Base-by-base conservation (phyloP, 2,888 invertebrate genomes). In the Petrophora chlorosata region DNA sequence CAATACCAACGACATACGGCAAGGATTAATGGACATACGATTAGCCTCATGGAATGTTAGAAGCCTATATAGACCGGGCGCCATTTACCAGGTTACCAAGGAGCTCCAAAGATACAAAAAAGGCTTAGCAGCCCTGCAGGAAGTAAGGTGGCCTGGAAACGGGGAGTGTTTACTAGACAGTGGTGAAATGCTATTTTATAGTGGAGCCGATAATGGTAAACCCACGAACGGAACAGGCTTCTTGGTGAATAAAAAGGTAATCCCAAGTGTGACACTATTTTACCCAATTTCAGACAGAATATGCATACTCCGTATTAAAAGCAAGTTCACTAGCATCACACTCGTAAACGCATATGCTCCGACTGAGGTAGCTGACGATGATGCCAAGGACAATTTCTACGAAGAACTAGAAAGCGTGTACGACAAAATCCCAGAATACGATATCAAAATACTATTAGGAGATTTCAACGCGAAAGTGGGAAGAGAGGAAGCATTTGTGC, bases 61-160 rank as follows among this genome's bases (percentile, higher is more conserved):
- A 23, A 23, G 23, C n/a, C 7, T 23, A 8, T 23, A 23, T 23
- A 23, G 23, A 23, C n/a, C n/a, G n/a, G 23, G 23, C 4, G 92
- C 96, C 16, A 92, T n/a, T n/a, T 96, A 75, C 97, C 97, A n/a
- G 96, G 94, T 14, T 97, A 95, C 97, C 56, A 93, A 92, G 70
- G 23, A 23, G 23, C 4, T 23, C 4, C 4, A 23, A 23, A 23
- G 23, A 23, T 23, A 23, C 7, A 23, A 23, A 8, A 8, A 7
- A 8, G n/a, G 23, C 23, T n/a, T n/a, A n/a, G n/a, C n/a, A 23
- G 4, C 23, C 3, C 7, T 23, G n/a, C 23, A 23, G n/a, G 23
- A 23, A 23, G 23, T 23, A 4, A 23, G 23, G 7, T 23, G 23
- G 23, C 23, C 4, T 5, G n/a, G 23, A n/a, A 23, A n/a, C 7